A percentile compares a stretch with the other conserved stretches of the same genome.
These are phyloP conservation scores for Acanthochromis polyacanthus DNA, from an alignment of 2,113 vertebrate species.

Conservation along the genomic window DNA sequence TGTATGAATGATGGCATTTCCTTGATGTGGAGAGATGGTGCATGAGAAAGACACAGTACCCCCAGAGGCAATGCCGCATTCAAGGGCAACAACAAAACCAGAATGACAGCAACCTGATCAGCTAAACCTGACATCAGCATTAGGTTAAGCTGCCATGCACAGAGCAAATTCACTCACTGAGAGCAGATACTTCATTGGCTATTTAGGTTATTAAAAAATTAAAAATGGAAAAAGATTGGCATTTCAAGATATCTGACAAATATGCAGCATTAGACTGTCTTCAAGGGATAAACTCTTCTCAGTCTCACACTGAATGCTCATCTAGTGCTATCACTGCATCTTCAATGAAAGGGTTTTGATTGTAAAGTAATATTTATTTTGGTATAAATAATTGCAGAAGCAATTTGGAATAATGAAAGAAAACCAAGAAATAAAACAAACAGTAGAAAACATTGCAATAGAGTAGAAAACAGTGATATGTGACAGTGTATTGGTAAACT, in stretches of 20 bases:
- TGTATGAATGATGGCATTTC: constrained; percentile 33
- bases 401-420: too few species aligned
- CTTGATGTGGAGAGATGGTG: constrained; percentile 37
- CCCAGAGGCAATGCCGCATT: constrained; percentile 5
- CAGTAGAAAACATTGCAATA: too few species aligned
- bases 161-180: constrained; percentile 5
- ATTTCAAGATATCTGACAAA: neutral
- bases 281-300: neutral
- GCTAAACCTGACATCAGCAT: constrained; percentile 20
- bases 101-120: constrained; percentile 12
- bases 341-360: too few species aligned
- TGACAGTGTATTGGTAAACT: too few species aligned
- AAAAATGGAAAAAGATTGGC: neutral
- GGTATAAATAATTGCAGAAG: too few species aligned
- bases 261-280: neutral
- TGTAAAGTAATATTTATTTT: too few species aligned
- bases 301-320: too few species aligned
- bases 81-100: constrained; percentile 30
- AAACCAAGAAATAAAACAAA: too few species aligned
- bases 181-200: neutral
- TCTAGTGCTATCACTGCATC: too few species aligned
- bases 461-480: too few species aligned
- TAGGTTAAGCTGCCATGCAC: neutral
- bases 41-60: constrained; percentile 28
- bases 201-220: neutral